Base-by-base conservation (phyloP, 2,888 invertebrate species). In the Belgica antarctica region DNA sequence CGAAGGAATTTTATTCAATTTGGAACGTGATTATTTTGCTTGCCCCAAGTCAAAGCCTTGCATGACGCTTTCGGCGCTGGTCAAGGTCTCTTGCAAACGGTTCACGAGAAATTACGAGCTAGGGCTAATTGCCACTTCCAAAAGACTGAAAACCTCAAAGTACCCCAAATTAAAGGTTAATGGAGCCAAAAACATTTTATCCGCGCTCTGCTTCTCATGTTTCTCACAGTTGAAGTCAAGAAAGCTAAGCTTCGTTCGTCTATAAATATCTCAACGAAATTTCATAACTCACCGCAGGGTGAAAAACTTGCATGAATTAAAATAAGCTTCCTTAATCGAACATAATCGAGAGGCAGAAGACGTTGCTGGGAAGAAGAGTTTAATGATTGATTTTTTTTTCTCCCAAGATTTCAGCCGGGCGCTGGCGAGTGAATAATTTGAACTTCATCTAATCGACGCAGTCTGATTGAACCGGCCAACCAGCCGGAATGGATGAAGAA, bases 181-280 rank as follows among this genome's bases (percentile, higher is more conserved):
- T 46, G 46, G 46, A 46, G 46, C 15, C 46, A 46, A 46, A n/a
- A 46, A 46, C 12, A 8, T 31, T 46, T n/a, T 46, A 7, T 22
- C 19, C 3, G 22, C 12, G 17, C 22, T 3, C 17, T 12, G 17
- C 52, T 7, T 8, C 2, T 52, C 52, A 22, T 3, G 52, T 10
- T 52, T 22, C 52, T 52, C 52, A n/a, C 52, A 52, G 52, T 52
- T 3, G 52, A 17, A 22, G 22, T 52, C 3, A 3, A 22, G 7
- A 52, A 1, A 52, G 52, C 17, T n/a, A n/a, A n/a, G n/a, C n/a
- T n/a, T n/a, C n/a, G n/a, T n/a, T 17, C n/a, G 7, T 52, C 52
- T 52, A 52, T 17, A 52, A 52, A 52, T 52, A 52, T 52, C 52
- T 52, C 52, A 52, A 52, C 52, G 52, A 17, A 52, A 52, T 52